Base-by-base conservation (phyloP, 1,140 invertebrate genomes). In the Drosophila orosa region DNA sequence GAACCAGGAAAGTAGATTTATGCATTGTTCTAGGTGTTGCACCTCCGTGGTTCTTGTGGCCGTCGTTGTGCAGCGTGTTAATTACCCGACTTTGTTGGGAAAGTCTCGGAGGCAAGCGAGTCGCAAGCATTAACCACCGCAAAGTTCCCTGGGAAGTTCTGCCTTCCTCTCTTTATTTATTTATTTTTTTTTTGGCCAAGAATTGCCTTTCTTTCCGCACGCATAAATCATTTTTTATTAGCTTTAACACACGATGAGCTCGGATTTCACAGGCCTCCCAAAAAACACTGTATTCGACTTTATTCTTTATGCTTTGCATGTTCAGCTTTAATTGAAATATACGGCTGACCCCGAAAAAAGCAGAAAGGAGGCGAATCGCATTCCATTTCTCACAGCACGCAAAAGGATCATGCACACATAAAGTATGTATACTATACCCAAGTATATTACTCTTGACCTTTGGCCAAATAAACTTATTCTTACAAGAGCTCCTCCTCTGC, bases 141-240 rank as follows among this genome's bases (percentile, higher is more conserved):
- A 52, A 73, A 73, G 61, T 48, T 74, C 55, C 56, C 47, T 74
- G 65, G 62, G 54, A 69, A 48, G 57, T 59, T 59, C 12, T 19
- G 31, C 31, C 19, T 17, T n/a, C 22, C 12, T 19, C n/a, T 15
- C 15, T 24, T 24, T 7, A 1, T 19, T n/a, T 6, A 9, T 44
- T 15, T 19, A 2, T 59, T 33, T 33, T n/a, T 47, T 25, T 27
- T 60, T 24, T 66, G 55, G 3, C 13, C 17, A 40, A 56, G 58
- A 74, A 74, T 52, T 50, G 42, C 35, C 48, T 60, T 58, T 63
- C 57, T 62, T 72, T 76, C 63, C 58, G 44, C 66, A 66, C 61
- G 47, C 58, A 78, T 87, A 89, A 87, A 87, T 87, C 80, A 89
- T 84, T 69, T 80, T 84, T 87, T 74, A 83, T 87, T 89, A 89